Evolutionary conservation across 2,797 vertebrate genomes (phyloP), one percentile per base, ranked within the genome.

Genomic region (Tapirus indicus): DNA sequence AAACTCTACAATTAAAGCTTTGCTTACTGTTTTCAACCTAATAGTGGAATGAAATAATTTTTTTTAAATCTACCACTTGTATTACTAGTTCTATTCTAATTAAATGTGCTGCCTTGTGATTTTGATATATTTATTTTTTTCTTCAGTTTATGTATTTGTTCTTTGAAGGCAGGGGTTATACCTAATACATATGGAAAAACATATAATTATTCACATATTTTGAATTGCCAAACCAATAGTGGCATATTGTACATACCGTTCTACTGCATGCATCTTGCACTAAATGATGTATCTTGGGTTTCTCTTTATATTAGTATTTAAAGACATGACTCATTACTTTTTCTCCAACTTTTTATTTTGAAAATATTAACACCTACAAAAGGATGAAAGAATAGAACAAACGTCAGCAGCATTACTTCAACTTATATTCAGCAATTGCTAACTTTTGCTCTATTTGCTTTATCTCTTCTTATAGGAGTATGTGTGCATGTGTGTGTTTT

Each of bases 61-160:
- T 68, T 85, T 6, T 47, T 52, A 79, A 21, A 27, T 0, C 8
- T 88, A 54, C 6, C 1, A 74, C 14, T 32, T 38, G 13, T 10
- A 54, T 66, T 79, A 58, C 16, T 21, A 64, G 32, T 85, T 84
- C 29, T 29, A 60, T 71, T 68, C 17, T 86, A 86, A 95, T 18
- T 25, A 52, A 14, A 18, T 66, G 3, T 60, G 2, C 11, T 47
- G 1, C 13, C 10, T 85, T 89, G 47, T 64, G 35, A 78, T 62
- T 49, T 75, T 52, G 20, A 35, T 29, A 49, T 80, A 79, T 32
- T 88, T 56, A 71, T 16, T 72, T 88, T 88, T 94, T 16, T 23
- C 23, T 8, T 66, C 23, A 91, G 44, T n/a, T 49, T n/a, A 52
- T 58, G 0, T 32, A 58, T 89, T 44, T 9, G 18, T 47, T 90